Base-by-base conservation (phyloP, 2,113 vertebrate species). In the Poecilia latipinna region DNA sequence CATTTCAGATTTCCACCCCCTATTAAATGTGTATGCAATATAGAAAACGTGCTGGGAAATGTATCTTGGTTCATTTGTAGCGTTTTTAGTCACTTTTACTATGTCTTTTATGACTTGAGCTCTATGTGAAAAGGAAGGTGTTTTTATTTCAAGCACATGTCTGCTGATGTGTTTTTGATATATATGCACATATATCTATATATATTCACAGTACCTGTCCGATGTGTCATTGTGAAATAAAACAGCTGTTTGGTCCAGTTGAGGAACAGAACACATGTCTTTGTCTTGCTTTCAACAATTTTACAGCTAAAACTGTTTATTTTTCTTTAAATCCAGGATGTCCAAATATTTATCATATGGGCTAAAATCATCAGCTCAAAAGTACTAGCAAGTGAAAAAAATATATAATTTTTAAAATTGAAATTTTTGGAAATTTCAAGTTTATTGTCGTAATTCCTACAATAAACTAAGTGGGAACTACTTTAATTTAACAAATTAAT, bases 161-260 rank as follows among this genome's bases (percentile, higher is more conserved):
- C 88, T 84, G 82, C 79, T 88, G 77, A 85, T 89, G 85, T 92
- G 85, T 92, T 93, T 94, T 91, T 91, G 80, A 85, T 77, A 89
- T 86, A 70, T 72, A 76, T 57, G 28, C 51, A 71, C 57, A 74
- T 48, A 19, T 29, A 75, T 57, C 48, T 72, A 35, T 75, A 83
- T 81, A 85, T 87, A 79, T 85, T 72, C 80, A 89, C 69, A 79
- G 81, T 93, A 90, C 66, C 78, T 92, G 90, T 93, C 79, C 70
- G 76, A 89, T 85, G 82, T 91, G 88, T 93, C 77, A 82, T 90
- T 92, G 91, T 94, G 90, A 92, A 94, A 93, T 90, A 91, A 92
- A 93, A 82, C 31, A 29, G 78, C 90, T 92, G 92, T 91, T 93
- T 89, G 82, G 78, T 91, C 89, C 88, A 90, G 89, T 81, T 84